phyloP scores from a whole-genome alignment of 1,140 invertebrate genomes.

The Coelopa frigida region DNA sequence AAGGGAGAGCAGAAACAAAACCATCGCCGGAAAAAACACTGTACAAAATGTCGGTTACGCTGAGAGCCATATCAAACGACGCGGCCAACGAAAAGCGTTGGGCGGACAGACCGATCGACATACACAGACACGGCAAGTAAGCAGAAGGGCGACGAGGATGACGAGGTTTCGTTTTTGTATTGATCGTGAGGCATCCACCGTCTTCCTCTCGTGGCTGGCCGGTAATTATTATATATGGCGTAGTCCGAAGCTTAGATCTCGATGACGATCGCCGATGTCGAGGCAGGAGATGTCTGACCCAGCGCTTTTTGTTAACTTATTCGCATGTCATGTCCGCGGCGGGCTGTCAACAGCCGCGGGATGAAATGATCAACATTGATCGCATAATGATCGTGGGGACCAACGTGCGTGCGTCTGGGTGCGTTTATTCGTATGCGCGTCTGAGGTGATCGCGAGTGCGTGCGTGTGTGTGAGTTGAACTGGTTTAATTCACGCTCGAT shows the following conservation, averaged over 20 bases:
- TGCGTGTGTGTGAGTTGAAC: conserved; percentile 16
- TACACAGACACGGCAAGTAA: not conserved
- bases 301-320: conserved; percentile 16
- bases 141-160: not conserved
- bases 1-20: no score
- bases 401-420: not conserved
- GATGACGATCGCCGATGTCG: no score
- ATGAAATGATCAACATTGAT: conserved; percentile 45
- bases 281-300: no score
- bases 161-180: no score
- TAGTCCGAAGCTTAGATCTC: no score
- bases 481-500: conserved; percentile 9
- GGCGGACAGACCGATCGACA: not conserved
- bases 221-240: no score
- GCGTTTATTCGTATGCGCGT: conserved; percentile 15
- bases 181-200: no score
- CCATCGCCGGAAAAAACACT: no score
- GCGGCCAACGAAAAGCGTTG: not conserved
- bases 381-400: conserved; percentile 36
- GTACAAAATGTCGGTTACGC: conserved; percentile 12
- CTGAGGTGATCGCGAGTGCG: conserved; percentile 35
- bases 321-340: conserved; percentile 43
- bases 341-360: conserved; percentile 43
- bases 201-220: no score
- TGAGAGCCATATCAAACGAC: conserved; percentile 12